Evolutionary conservation across 2,113 vertebrate genomes (phyloP).

Genomic region (Zootoca vivipara): DNA sequence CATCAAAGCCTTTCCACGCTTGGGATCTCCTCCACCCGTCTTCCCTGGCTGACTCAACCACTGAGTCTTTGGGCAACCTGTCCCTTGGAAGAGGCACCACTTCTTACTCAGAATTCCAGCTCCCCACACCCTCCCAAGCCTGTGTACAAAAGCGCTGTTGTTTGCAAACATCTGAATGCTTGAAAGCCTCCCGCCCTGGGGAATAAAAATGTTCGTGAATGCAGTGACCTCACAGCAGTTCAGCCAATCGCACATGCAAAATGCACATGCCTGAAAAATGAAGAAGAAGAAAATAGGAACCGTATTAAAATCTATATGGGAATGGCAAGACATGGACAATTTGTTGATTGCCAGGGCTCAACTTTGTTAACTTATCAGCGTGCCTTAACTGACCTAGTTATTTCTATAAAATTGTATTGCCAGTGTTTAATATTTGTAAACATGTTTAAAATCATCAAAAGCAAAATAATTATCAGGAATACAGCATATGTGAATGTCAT

Average conservation of each 20-base stretch:
- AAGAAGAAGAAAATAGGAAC: not conserved
- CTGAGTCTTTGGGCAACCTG: not conserved
- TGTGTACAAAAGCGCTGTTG: not conserved
- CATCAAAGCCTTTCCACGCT: not conserved
- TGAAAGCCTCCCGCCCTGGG: not conserved
- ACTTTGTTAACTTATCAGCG: no score
- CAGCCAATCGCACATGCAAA: not conserved
- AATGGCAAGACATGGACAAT: not conserved
- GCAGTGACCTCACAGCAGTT: not conserved
- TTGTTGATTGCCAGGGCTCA: not conserved
- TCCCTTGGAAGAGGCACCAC: not conserved
- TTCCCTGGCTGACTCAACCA: not conserved
- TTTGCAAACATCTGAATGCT: not conserved
- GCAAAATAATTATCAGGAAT: not conserved
- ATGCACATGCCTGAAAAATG: not conserved
- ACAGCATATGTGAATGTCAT: not conserved
- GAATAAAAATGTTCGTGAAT: not conserved
- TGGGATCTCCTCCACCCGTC: not conserved
- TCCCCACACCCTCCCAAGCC: not conserved
- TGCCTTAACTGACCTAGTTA: not conserved
- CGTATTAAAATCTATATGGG: not conserved
- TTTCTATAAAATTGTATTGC: not conserved
- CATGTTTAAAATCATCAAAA: not conserved
- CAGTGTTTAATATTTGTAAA: not conserved
- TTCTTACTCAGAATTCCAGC: no score